Base-by-base conservation (phyloP, 92 coral and sea anemone species). In the Actinernus sp. region DNA sequence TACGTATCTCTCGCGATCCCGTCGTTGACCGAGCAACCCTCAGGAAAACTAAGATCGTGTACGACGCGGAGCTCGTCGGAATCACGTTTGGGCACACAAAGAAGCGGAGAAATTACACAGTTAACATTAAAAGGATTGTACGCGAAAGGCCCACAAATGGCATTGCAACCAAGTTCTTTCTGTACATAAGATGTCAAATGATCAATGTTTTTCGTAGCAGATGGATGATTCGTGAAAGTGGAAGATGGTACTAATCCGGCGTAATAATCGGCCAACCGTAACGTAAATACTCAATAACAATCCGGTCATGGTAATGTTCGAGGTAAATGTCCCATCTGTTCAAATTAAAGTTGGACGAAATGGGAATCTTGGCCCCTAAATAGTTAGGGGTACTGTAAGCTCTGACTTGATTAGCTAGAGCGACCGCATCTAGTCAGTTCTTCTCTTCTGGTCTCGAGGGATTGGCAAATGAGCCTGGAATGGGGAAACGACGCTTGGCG, bases 1-100 rank as follows among this genome's bases (percentile, higher is more conserved):
- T 64, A 82, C 13, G 48, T 33, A 40, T 82, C 82, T 52, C 58
- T 74, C 13, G 61, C 58, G 34, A 82, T 74, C 5, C 89, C 78
- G 23, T 69, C 51, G 14, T 34, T 34, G 41, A 34, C 14, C 6
- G 41, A 45, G 19, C 19, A 23, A 9, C 52, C 22, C 52, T 45
- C 8, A 12, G 52, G 82, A 56, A 75, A 61, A 32, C 79, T 83
- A 7, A 75, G 62, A 11, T 76, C 74, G 58, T 68, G 67, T 23
- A 68, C 79, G 22, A 83, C 58, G 30, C 90, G 58, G 24, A 66
- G 43, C 14, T 83, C 68, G 8, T 29, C 49, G 30, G 63, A 45
- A 30, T 36, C 81, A 21, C 82, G 65, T 55, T 69, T 61, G 0
- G 81, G 78, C 17, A 76, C 85, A 30, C 85, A 68, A 29, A 68